These are phyloP conservation scores for Aromia moschata DNA, from an alignment of 2,888 invertebrate genomes.

Conservation along the genomic window DNA sequence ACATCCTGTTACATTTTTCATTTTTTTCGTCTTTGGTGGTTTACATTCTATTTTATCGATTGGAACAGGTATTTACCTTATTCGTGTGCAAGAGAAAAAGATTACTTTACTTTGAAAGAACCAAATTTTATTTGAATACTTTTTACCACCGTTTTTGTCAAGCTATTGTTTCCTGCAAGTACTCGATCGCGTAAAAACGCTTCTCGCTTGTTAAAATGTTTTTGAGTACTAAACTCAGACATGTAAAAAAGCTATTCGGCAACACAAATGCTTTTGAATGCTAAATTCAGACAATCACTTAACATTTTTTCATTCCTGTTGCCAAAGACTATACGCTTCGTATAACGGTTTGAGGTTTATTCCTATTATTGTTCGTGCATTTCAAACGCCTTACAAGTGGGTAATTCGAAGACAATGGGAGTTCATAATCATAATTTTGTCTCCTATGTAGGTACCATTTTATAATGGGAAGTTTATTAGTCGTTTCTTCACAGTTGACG, in stretches of 20 bases:
- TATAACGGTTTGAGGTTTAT: not conserved
- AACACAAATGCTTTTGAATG: not conserved
- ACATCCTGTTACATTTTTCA: too few species aligned
- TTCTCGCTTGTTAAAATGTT: too few species aligned
- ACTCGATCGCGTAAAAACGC: too few species aligned
- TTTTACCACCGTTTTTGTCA: not conserved
- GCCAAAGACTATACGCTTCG: not conserved
- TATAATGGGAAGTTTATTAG: constrained; percentile 3
- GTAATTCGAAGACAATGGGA: not conserved
- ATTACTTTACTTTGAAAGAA: constrained; percentile 25
- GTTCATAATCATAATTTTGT: constrained; percentile 3
- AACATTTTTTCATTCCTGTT: not conserved
- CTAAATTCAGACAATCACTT: not conserved
- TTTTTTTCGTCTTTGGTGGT: too few species aligned
- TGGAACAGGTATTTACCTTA: too few species aligned
- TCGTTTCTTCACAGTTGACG: not conserved
- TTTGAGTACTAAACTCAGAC: too few species aligned
- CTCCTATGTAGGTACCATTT: not conserved
- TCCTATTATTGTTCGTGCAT: not conserved
- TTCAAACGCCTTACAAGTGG: not conserved
- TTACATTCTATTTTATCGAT: too few species aligned
- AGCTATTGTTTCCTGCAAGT: not conserved
- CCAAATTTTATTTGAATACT: not conserved
- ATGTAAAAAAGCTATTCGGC: not conserved
- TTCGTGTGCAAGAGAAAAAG: too few species aligned